A percentile compares a stretch with the other conserved stretches of the same genome.
Evolutionary conservation across 2,113 vertebrate species (phyloP).

Genomic region (Aviceda subcristata): DNA sequence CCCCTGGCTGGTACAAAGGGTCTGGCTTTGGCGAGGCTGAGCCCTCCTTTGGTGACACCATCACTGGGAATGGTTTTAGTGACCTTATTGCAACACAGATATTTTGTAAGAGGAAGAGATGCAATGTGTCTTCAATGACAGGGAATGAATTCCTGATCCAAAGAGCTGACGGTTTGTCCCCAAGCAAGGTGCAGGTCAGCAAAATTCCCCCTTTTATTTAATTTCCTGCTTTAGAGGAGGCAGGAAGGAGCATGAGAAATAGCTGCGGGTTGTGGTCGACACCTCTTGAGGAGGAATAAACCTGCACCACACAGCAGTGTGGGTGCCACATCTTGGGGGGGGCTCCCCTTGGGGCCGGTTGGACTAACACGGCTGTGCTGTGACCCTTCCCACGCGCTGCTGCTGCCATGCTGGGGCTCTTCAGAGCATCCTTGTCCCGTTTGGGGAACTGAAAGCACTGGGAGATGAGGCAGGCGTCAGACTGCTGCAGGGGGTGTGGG

Average conservation of each 20-base stretch:
- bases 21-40: background rate
- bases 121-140: background rate
- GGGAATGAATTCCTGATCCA: background rate
- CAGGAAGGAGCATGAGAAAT: background rate
- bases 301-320: background rate
- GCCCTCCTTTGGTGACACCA: background rate
- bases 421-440: accelerated
- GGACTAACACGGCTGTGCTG: accelerated
- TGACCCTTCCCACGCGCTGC: accelerated
- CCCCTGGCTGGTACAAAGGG: background rate
- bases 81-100: background rate
- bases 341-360: background rate
- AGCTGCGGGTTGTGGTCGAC: accelerated
- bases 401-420: accelerated
- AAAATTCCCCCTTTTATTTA: background rate
- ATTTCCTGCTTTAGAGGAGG: background rate
- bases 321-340: accelerated
- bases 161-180: background rate
- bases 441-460: background rate
- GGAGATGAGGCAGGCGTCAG: background rate
- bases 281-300: background rate
- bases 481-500: background rate
- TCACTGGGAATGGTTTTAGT: background rate
- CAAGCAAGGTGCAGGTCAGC: background rate
- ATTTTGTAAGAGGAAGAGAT: background rate